phyloP scores from a whole-genome alignment of 2,888 invertebrate species.

The Colostygia pectinataria region DNA sequence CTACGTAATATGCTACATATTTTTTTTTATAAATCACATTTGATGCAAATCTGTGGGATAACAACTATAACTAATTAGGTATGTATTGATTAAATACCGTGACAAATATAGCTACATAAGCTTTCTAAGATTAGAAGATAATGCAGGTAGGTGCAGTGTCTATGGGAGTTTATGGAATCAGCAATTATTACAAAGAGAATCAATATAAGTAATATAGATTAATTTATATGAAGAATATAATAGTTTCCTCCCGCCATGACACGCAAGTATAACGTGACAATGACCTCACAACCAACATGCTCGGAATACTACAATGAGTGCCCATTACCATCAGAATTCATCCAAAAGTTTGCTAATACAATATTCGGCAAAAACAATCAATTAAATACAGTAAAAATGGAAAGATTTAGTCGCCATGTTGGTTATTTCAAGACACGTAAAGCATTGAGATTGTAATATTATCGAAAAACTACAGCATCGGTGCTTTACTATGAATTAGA shows the following conservation, averaged over 20 bases:
- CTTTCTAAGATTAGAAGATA: neutral
- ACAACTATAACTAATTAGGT: conserved; percentile 39
- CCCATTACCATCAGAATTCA: conserved; percentile 23
- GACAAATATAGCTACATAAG: conserved; percentile 34
- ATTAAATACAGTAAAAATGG: conserved; percentile 59
- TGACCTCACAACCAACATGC: conserved; percentile 58
- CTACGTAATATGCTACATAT: neutral
- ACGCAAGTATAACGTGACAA: conserved; percentile 66
- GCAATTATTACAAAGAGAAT: conserved; percentile 7
- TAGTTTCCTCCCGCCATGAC: conserved; percentile 64
- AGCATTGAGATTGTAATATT: conserved; percentile 49
- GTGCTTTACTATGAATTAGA: conserved; percentile 47
- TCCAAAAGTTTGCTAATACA: conserved; percentile 27
- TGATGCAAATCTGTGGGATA: conserved; percentile 18
- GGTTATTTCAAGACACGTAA: conserved; percentile 78
- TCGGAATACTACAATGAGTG: conserved; percentile 51
- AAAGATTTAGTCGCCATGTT: conserved; percentile 77
- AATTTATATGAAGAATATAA: conserved; percentile 43
- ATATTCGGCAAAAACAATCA: conserved; percentile 54
- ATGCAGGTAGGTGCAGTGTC: neutral
- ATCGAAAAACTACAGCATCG: conserved; percentile 35
- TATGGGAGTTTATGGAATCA: neutral
- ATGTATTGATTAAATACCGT: conserved; percentile 39
- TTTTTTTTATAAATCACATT: conserved; percentile 14
- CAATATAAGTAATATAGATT: conserved; percentile 8